phyloP scores from a whole-genome alignment of 2,888 invertebrate species.

The Tenthredo distinguenda region DNA sequence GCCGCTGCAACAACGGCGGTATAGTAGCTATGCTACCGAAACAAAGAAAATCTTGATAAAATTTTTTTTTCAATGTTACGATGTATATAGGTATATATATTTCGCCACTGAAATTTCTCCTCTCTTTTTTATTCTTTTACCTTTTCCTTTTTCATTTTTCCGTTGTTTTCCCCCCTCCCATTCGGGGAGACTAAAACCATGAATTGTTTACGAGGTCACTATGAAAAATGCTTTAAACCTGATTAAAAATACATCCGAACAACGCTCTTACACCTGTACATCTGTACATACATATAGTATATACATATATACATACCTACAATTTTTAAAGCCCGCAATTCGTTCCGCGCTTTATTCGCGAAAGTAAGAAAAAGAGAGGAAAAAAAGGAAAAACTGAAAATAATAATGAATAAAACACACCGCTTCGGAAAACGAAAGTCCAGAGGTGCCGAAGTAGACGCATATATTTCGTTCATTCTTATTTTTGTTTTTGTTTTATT shows the following conservation, averaged over 20 bases:
- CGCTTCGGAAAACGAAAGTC: neutral
- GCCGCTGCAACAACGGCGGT: neutral
- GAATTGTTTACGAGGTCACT: conserved; percentile 7
- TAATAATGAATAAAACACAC: neutral
- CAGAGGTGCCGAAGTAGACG: neutral
- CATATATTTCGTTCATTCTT: neutral
- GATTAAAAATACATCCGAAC: conserved; percentile 16
- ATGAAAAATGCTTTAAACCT: neutral
- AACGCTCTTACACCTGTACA: neutral
- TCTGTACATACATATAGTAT: neutral
- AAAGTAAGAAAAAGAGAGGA: neutral
- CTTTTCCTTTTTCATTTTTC: neutral
- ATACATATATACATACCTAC: neutral
- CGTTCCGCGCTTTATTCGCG: neutral
- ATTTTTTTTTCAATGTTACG: neutral
- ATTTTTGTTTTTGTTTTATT: neutral
- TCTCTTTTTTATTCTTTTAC: neutral
- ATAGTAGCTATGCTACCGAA: neutral
- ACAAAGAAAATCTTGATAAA: conserved; percentile 2
- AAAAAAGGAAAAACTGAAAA: neutral
- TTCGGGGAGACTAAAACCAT: neutral
- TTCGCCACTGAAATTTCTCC: neutral
- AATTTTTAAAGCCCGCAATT: neutral
- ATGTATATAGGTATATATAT: neutral
- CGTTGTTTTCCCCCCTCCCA: neutral